Percentiles rank a stretch among this genome's conserved stretches.
These are phyloP conservation scores for Myotis lucifugus DNA, from an alignment of 2,113 vertebrate genomes.

Conservation along the genomic window DNA sequence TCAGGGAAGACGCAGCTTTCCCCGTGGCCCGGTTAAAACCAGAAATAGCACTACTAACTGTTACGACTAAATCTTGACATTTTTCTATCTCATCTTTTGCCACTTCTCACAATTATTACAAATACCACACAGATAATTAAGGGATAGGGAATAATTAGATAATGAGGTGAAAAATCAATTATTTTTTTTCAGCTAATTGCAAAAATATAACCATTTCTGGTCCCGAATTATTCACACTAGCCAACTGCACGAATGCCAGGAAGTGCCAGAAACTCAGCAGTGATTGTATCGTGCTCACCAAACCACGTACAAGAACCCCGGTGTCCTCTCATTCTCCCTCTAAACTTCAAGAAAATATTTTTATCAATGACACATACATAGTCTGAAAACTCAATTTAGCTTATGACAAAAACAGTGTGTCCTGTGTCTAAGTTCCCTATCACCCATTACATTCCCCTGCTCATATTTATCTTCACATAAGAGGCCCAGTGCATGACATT, in stretches of 20 bases:
- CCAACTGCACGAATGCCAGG: not conserved
- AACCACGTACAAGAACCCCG: too few species aligned
- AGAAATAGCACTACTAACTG: not conserved
- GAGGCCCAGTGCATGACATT: too few species aligned
- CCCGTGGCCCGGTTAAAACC: not conserved
- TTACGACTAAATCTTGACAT: not conserved
- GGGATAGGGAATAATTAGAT: not conserved
- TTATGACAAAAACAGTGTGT: not conserved
- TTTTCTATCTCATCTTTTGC: not conserved
- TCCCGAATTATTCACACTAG: not conserved
- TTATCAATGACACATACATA: not conserved
- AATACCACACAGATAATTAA: not conserved
- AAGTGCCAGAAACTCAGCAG: not conserved
- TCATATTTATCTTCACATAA: fast-evolving
- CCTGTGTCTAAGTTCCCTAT: too few species aligned
- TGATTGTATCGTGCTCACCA: fast-evolving
- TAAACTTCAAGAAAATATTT: not conserved
- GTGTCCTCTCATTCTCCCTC: too few species aligned
- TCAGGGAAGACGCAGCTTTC: not conserved
- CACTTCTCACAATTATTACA: not conserved
- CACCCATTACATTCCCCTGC: too few species aligned
- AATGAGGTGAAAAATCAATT: not conserved
- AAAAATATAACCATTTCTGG: not conserved
- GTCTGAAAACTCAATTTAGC: not conserved
- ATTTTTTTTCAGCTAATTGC: constrained; percentile 17